These are phyloP conservation scores for Ricordea florida DNA, from an alignment of 92 coral and sea anemone species.

Conservation along the genomic window DNA sequence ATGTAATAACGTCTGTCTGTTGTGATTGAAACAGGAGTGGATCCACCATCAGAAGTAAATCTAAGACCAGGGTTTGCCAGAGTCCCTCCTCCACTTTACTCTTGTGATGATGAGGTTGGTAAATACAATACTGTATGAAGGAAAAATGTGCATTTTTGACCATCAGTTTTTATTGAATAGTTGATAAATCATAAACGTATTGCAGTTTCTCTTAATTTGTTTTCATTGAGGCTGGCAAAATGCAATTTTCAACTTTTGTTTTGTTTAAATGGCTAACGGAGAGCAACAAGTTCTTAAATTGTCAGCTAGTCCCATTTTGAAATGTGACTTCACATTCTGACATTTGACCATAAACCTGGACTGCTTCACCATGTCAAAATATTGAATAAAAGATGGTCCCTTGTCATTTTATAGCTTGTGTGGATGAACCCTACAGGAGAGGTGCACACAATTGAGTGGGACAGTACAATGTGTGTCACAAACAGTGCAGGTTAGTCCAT, in stretches of 20 bases:
- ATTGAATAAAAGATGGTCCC: neutral
- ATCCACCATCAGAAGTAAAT: conserved; percentile 78
- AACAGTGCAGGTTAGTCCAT: conserved; percentile 83
- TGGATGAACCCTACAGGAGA: conserved; percentile 98
- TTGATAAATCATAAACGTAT: too few species aligned
- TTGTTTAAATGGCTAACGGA: neutral
- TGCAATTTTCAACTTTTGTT: too few species aligned
- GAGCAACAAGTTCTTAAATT: neutral
- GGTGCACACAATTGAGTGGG: conserved; percentile 88
- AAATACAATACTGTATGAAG: neutral
- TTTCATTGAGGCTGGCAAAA: too few species aligned
- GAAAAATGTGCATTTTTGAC: too few species aligned
- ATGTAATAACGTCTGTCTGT: too few species aligned
- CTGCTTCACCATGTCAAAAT: neutral
- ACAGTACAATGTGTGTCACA: conserved; percentile 91
- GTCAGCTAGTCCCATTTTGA: too few species aligned
- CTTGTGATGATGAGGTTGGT: conserved; percentile 95
- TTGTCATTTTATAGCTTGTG: conserved; percentile 63
- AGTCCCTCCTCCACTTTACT: conserved; percentile 92
- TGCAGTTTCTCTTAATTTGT: too few species aligned
- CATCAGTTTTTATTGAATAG: too few species aligned
- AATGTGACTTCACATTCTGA: too few species aligned
- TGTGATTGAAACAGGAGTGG: neutral
- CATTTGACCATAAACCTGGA: too few species aligned
- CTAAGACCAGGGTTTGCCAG: conserved; percentile 87